These are phyloP conservation scores for Volucella inanis DNA, from an alignment of 2,888 invertebrate species.

Conservation along the genomic window DNA sequence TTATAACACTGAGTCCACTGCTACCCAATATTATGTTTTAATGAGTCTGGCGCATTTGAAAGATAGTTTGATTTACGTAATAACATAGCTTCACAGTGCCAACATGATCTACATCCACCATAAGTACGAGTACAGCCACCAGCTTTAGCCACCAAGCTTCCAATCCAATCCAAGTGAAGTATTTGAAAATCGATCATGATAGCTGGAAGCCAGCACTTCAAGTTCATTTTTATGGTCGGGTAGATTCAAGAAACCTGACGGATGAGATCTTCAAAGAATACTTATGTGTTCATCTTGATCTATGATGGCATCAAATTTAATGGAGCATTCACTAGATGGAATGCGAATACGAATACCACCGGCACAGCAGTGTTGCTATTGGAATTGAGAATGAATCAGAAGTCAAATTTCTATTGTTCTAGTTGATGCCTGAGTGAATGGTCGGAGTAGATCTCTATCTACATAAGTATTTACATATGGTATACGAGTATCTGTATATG, in stretches of 20 bases:
- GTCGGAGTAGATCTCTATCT: slow-evolving; percentile 44
- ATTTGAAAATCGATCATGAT: slow-evolving; percentile 48
- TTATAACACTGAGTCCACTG: neutral
- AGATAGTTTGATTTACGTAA: slow-evolving; percentile 58
- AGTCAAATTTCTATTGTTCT: slow-evolving; percentile 55
- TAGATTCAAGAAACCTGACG: slow-evolving; percentile 73
- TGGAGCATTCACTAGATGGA: slow-evolving; percentile 78
- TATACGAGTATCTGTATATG: too few relatives aligned
- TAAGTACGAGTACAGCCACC: neutral
- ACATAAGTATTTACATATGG: too few relatives aligned
- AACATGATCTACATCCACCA: slow-evolving; percentile 75
- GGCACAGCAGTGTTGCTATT: slow-evolving; percentile 34
- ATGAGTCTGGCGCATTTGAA: slow-evolving; percentile 62
- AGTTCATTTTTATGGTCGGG: slow-evolving; percentile 79
- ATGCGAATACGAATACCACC: slow-evolving; percentile 58
- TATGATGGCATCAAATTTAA: slow-evolving; percentile 80
- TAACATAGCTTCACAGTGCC: slow-evolving; percentile 29
- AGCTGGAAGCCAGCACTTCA: slow-evolving; percentile 75
- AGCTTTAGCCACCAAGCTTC: slow-evolving; percentile 28
- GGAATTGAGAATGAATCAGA: slow-evolving; percentile 32
- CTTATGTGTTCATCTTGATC: slow-evolving; percentile 81
- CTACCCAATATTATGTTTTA: slow-evolving; percentile 35
- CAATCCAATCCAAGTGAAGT: neutral
- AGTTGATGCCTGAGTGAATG: slow-evolving; percentile 43
- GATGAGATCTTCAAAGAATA: slow-evolving; percentile 69